Evolutionary conservation across 2,113 vertebrate genomes (phyloP).

Genomic region (Noturus placidus): DNA sequence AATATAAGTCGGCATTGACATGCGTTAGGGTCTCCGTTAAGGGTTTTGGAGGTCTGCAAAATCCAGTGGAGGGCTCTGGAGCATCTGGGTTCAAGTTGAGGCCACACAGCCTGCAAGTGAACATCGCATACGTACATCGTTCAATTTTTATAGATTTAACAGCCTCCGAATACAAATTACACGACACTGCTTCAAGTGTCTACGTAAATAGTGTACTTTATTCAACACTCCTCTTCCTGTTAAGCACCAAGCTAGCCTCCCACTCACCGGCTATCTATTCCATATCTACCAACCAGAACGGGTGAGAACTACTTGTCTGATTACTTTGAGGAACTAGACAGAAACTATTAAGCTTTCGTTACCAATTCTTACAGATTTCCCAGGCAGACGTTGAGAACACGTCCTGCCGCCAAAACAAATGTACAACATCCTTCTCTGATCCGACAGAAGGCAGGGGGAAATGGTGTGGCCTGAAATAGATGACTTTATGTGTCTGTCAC

Average conservation of each 20-base stretch:
- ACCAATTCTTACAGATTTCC: background rate
- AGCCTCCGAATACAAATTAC: background rate
- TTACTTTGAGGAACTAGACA: background rate
- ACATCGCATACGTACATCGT: background rate
- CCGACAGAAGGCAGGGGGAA: background rate
- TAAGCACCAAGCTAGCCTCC: background rate
- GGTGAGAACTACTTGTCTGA: background rate
- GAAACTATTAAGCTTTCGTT: background rate
- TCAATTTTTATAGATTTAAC: background rate
- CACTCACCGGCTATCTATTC: background rate
- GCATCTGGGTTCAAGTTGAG: background rate
- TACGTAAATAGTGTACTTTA: background rate
- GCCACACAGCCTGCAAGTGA: background rate
- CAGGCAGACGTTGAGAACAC: background rate
- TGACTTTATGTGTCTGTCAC: constrained; percentile 16
- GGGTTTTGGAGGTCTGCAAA: background rate
- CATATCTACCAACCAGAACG: background rate
- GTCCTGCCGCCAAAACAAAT: background rate
- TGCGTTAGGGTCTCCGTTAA: background rate
- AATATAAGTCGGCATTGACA: constrained; percentile 18
- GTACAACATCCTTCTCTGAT: background rate
- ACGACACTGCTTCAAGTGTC: too few relatives aligned
- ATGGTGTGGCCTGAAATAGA: constrained; percentile 18
- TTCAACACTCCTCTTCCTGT: constrained; percentile 20
- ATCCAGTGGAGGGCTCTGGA: background rate